Evolutionary conservation across 2,113 vertebrate species (phyloP), one percentile per base, ranked within the genome.

Genomic region (Nothoprocta perdicaria): DNA sequence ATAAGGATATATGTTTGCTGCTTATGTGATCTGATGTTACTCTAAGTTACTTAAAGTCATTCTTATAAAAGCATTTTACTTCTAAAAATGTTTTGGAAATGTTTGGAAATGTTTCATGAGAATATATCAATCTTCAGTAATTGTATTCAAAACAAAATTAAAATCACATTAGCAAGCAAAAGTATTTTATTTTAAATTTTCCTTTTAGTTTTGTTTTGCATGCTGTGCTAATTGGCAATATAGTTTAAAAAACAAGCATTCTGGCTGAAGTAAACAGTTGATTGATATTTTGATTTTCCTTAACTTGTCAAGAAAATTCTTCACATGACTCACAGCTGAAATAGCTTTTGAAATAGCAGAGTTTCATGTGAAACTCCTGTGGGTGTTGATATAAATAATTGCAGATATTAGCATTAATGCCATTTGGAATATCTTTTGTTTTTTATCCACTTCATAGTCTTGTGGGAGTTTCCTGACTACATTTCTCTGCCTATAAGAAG

Each of bases 301-400:
- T 72, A 10, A 8, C 11, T 23, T 72, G 1, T 55, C 14, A 66
- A 35, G 50, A 22, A 69, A 93, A 60, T 82, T 82, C 24, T 29
- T 86, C 1, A 33, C 75, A 63, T 89, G 52, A 61, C 82, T 84
- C 9, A 46, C 14, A 84, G 8, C 24, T 65, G 46, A 81, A 88
- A 22, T 10, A 31, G 6, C 33, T 95, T 80, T 82, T 55, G 10
- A 67, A 80, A 65, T 22, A 48, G 19, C 22, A 60, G 27, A 69
- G 68, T 62, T 86, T 88, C 43, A 68, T 71, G 12, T 81, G 29
- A 79, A 89, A 29, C 7, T 21, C 27, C 60, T 60, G 9, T 57
- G 65, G 65, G 55, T 26, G 74, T 38, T n/a, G 21, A 6, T 90
- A 85, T 89, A 89, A 83, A 90, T 79, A 93, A 79, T 82, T 73